Conservation (phyloP, 2,888 invertebrate species). For the Apamea sordens region DNA sequence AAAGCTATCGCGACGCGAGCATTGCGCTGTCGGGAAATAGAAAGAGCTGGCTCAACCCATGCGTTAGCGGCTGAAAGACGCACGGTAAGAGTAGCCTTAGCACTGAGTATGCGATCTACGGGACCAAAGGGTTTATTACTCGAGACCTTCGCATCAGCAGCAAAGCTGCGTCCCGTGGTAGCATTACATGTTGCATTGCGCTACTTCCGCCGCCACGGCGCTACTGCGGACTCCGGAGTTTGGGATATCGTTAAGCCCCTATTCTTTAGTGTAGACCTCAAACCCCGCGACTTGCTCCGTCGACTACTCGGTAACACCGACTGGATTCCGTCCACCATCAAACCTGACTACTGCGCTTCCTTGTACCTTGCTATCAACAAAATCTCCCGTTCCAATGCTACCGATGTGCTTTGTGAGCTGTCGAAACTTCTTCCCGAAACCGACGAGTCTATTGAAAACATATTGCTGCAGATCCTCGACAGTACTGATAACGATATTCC, state of each 20-base stretch:
- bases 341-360: constrained; percentile 72
- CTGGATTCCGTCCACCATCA: constrained; percentile 69
- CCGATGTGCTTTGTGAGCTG: constrained; percentile 64
- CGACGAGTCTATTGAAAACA: constrained; percentile 64
- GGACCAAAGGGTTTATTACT: neutral
- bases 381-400: constrained; percentile 17
- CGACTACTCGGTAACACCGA: constrained; percentile 41
- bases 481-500: constrained; percentile 39
- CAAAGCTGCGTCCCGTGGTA: constrained; percentile 45
- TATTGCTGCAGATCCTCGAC: constrained; percentile 62
- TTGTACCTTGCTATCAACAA: constrained; percentile 67
- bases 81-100: constrained; percentile 72
- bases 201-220: constrained; percentile 63
- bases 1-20: constrained; percentile 77
- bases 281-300: constrained; percentile 43
- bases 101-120: constrained; percentile 61
- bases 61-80: constrained; percentile 71
- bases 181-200: constrained; percentile 72
- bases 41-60: constrained; percentile 60
- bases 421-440: constrained; percentile 68
- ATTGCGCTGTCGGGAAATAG: constrained; percentile 67
- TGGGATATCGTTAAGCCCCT: constrained; percentile 76
- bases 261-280: constrained; percentile 68
- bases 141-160: constrained; percentile 43
- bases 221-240: constrained; percentile 63